Evolutionary conservation across 53 echinoderm and acorn worm genomes (phyloP).

Genomic region (Antedon mediterranea): DNA sequence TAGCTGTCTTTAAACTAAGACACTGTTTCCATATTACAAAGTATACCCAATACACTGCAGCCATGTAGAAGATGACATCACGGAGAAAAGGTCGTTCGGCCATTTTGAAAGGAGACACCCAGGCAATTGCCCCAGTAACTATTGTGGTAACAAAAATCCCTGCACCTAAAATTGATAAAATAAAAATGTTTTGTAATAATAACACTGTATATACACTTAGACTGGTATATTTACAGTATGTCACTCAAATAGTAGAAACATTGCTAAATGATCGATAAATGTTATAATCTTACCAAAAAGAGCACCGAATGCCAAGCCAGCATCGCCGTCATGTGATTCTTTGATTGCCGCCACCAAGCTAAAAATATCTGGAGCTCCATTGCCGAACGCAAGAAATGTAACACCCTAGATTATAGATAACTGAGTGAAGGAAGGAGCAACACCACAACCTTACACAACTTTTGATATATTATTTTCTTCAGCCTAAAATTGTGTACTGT

Average conservation of each 20-base stretch:
- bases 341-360: constrained; percentile 88
- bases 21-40: constrained; percentile 45
- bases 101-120: constrained; percentile 65
- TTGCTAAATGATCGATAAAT: too few species aligned
- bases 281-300: constrained; percentile 65
- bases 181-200: too few species aligned
- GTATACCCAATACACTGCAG: constrained; percentile 84
- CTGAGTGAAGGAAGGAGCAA: background rate
- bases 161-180: constrained; percentile 43
- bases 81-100: constrained; percentile 83
- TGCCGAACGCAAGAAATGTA: constrained; percentile 91
- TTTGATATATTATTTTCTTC: too few species aligned
- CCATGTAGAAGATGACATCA: constrained; percentile 82
- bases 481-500: too few species aligned
- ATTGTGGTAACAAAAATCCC: constrained; percentile 93
- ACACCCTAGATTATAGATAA: constrained; percentile 42
- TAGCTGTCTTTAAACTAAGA: constrained; percentile 42
- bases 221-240: too few species aligned
- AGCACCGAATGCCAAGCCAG: constrained; percentile 85
- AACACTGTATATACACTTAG: too few species aligned
- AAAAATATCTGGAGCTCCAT: constrained; percentile 97
- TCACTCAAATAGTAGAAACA: too few species aligned
- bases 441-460: too few species aligned
- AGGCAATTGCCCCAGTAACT: constrained; percentile 72
- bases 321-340: constrained; percentile 71